phyloP scores from a whole-genome alignment of 2,797 vertebrate species.

The Propithecus perrieri region DNA sequence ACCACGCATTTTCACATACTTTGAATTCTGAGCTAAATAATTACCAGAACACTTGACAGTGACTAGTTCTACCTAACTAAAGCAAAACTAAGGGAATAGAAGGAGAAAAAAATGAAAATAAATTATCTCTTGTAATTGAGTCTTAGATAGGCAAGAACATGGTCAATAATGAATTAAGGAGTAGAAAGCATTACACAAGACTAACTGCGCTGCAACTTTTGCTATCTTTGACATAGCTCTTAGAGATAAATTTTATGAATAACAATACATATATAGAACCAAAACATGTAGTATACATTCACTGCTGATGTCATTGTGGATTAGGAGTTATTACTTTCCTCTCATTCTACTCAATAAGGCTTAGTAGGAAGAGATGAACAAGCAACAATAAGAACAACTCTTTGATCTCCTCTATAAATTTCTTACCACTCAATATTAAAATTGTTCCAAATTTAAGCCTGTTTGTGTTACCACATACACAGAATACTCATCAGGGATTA shows the following conservation, averaged over 20 bases:
- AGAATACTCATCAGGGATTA: slow-evolving; percentile 56
- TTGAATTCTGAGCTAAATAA: not conserved
- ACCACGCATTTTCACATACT: not conserved
- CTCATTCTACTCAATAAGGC: not conserved
- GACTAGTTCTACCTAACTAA: not conserved
- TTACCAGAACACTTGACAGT: not conserved
- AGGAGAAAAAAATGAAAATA: not conserved
- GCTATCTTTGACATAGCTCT: not conserved
- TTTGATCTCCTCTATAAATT: not conserved
- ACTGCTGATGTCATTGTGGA: not conserved
- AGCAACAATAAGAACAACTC: not conserved
- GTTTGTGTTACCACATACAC: slow-evolving; percentile 3
- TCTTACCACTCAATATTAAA: slow-evolving; percentile 49
- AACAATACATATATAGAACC: not conserved
- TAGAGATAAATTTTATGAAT: slow-evolving; percentile 1
- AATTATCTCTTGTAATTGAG: not conserved
- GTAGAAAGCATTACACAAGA: not conserved
- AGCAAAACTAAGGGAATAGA: not conserved
- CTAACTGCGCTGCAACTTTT: not conserved
- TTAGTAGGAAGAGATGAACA: slow-evolving; percentile 38
- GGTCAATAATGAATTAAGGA: not conserved
- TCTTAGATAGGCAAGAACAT: not conserved
- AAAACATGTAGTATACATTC: not conserved
- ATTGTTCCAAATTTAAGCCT: slow-evolving; percentile 50
- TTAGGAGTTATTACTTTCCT: not conserved